Percentiles rank a stretch among this genome's conserved stretches.
phyloP scores from a whole-genome alignment of 2,113 vertebrate species.

The Petromus typicus region DNA sequence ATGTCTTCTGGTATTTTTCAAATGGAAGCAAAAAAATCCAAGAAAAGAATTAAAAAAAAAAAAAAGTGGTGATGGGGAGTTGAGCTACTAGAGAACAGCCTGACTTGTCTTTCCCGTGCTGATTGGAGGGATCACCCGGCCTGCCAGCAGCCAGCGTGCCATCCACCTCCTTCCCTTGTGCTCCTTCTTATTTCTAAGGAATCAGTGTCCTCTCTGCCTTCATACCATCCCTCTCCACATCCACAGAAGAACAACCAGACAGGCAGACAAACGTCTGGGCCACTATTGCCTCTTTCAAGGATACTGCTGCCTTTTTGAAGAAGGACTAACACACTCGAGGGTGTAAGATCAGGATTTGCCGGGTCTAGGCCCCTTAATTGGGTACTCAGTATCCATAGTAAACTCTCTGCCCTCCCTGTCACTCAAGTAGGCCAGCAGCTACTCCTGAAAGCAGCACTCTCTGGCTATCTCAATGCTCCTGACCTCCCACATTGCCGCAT shows the following conservation, averaged over 20 bases:
- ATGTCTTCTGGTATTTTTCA: conserved; percentile 52
- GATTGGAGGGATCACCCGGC: not conserved
- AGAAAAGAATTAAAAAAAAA: not conserved
- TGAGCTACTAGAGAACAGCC: not conserved
- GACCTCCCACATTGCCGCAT: not conserved
- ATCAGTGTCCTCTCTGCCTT: not conserved
- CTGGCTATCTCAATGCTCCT: not conserved
- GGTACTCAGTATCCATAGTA: not conserved
- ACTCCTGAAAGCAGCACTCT: too few relatives aligned
- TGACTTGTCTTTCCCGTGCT: not conserved
- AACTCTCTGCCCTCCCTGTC: not conserved
- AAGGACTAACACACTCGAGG: too few relatives aligned
- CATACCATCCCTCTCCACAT: not conserved
- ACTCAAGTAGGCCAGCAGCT: not conserved
- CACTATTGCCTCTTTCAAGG: not conserved
- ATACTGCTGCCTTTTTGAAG: not conserved
- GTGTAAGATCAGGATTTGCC: not conserved
- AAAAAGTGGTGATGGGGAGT: not conserved
- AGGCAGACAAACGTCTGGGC: not conserved
- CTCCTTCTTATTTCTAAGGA: not conserved
- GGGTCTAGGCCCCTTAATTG: not conserved
- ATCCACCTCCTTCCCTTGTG: not conserved
- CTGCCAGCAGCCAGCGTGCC: not conserved
- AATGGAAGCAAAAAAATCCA: not conserved
- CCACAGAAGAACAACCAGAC: not conserved